A percentile compares a stretch with the other conserved stretches of the same genome.
Evolutionary conservation across 2,888 invertebrate genomes (phyloP).

Genomic region (Megalurothrips usitatus): DNA sequence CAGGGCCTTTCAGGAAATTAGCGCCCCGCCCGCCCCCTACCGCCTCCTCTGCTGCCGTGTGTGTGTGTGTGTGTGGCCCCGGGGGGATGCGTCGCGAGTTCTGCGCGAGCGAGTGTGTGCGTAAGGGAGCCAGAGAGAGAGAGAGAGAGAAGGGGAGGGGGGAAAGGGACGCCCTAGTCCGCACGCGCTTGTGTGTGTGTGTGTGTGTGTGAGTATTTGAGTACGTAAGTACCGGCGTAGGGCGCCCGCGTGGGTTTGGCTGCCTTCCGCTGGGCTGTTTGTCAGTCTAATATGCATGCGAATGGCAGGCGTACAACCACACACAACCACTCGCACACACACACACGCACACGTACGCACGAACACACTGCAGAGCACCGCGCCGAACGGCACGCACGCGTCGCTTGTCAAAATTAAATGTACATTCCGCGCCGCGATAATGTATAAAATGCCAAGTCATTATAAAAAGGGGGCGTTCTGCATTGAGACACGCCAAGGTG

Average conservation of each 20-base stretch:
- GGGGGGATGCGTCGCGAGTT: too few relatives aligned
- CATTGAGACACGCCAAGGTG: not conserved
- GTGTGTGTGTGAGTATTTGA: not conserved
- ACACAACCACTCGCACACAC: not conserved
- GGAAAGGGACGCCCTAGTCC: not conserved
- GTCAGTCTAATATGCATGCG: too few relatives aligned
- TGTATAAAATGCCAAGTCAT: not conserved
- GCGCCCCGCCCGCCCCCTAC: not conserved
- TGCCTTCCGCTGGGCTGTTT: not conserved
- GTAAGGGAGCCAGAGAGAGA: not conserved
- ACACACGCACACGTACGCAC: not conserved
- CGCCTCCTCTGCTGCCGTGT: not conserved
- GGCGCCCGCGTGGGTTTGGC: not conserved
- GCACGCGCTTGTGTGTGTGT: not conserved
- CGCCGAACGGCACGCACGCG: too few relatives aligned
- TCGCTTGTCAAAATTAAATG: too few relatives aligned
- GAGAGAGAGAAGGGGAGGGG: not conserved
- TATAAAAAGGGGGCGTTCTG: not conserved
- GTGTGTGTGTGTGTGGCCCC: not conserved
- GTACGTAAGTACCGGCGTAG: not conserved
- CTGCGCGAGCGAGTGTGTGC: not conserved
- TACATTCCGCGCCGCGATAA: too few relatives aligned
- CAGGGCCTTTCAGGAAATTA: conserved; percentile 18
- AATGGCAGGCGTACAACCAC: not conserved
- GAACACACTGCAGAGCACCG: not conserved